Evolutionary conservation across 2,888 invertebrate genomes (phyloP).

Genomic region (Keiferia lycopersicella): DNA sequence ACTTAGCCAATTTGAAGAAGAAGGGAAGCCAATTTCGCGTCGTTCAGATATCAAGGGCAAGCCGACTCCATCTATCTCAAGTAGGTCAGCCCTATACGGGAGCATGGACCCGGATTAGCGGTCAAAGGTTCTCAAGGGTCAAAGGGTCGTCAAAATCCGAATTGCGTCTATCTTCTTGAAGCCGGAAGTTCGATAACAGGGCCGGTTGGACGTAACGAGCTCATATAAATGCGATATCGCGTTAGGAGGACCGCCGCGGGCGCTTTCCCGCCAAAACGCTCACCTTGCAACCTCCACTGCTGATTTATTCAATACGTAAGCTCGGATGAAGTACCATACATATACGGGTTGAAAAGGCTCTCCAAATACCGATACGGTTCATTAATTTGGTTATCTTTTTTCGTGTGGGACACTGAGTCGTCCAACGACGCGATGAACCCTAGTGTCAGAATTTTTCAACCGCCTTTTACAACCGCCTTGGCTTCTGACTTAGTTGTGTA

Average conservation of each 20-base stretch:
- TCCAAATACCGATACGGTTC: no score
- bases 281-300: slow-evolving; percentile 50
- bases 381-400: no score
- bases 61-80: slow-evolving; percentile 28
- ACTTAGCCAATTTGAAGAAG: slow-evolving; percentile 10
- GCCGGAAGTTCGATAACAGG: slow-evolving; percentile 47
- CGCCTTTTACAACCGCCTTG: no score
- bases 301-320: slow-evolving; percentile 64
- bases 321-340: slow-evolving; percentile 37
- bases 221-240: slow-evolving; percentile 63
- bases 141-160: slow-evolving; percentile 47
- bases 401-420: no score
- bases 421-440: no score
- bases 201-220: slow-evolving; percentile 52
- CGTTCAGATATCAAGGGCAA: slow-evolving; percentile 22
- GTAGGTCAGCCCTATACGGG: slow-evolving; percentile 12
- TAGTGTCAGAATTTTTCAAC: no score
- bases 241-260: not conserved
- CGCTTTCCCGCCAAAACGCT: slow-evolving; percentile 33
- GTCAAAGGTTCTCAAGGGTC: slow-evolving; percentile 44
- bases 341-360: no score
- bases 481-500: no score
- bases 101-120: slow-evolving; percentile 34
- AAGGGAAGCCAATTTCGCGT: not conserved
- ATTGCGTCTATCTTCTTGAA: slow-evolving; percentile 44